Evolutionary conservation across 2,888 invertebrate species (phyloP), one percentile per base, ranked within the genome.

Genomic region (Dicranocentrus wangi): DNA sequence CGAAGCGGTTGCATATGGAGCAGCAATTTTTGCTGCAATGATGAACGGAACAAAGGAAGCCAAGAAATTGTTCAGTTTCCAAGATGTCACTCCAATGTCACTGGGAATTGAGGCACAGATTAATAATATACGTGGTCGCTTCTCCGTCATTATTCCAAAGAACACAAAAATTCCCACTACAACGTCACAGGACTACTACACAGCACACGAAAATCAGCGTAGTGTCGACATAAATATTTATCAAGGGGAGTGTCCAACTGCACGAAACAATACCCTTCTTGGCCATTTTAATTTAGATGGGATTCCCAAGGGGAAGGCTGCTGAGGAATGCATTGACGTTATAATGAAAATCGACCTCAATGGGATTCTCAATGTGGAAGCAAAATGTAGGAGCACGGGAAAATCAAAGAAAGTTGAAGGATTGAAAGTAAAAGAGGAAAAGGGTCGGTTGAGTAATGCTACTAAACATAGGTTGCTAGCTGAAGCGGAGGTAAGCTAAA

Each of bases 1-100:
- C 89, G 98, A 98, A 90, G 98, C 98, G 87, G 98, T 98, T 10
- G 98, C 98, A 1, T 98, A 97, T 88, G 97, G 97, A 85, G 97
- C 97, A 51, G 97, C 98, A 84, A 96, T 98, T 0, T 98, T 98
- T 90, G 98, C 97, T 66, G 98, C 98, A 85, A 98, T 98, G 88
- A 91, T 99, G 87, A 94, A 94, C 88, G 96, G 96, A 23, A 95
- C 91, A n/a, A 94, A 95, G 87, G 69, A 43, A 68, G 63, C 32
- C 10, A 28, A 5, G 81, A 60, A 25, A 94, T 95, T 87, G 93
- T 96, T 0, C 89, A 96, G 2, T 90, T 96, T 15, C 1, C 93
- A 96, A 0, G 96, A 96, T 87, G 93, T 95, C 0, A 92, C 94
- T 0, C 94, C 91, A 5, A 87, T 90, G 60, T 89, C 89, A 0